phyloP scores from a whole-genome alignment of 2,888 invertebrate genomes.

The Magallana nippona region DNA sequence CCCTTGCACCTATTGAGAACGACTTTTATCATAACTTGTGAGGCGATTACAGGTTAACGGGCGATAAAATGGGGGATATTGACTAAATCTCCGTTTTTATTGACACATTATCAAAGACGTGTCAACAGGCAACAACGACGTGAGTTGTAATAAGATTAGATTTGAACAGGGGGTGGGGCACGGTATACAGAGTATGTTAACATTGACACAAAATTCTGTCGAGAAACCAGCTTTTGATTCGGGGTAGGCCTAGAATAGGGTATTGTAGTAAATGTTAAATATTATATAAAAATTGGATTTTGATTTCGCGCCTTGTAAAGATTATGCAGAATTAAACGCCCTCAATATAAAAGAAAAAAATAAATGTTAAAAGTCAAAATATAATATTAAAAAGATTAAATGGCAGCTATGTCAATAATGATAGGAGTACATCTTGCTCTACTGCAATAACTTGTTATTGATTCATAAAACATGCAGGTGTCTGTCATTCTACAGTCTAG shows the following conservation, averaged over 20 bases:
- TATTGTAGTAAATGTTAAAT: background rate
- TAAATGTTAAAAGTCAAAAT: no score
- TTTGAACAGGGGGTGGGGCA: constrained; percentile 26
- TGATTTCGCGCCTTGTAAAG: no score
- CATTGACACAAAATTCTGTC: constrained; percentile 29
- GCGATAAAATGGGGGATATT: constrained; percentile 6
- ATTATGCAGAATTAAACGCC: no score
- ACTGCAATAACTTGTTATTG: no score
- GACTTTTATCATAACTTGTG: background rate
- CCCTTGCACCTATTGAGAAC: constrained; percentile 6
- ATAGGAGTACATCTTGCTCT: no score
- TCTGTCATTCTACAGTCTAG: no score
- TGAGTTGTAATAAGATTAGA: constrained; percentile 21
- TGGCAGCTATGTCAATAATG: no score
- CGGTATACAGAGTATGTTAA: background rate
- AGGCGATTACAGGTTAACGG: constrained; percentile 10
- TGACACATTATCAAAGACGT: constrained; percentile 33
- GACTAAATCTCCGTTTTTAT: constrained; percentile 15
- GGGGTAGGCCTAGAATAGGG: background rate
- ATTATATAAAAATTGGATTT: no score
- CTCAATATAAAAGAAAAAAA: no score
- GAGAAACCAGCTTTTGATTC: background rate
- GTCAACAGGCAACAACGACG: constrained; percentile 3
- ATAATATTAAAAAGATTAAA: no score
- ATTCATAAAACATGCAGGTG: no score